Evolutionary conservation across 2,797 vertebrate species (phyloP), one percentile per base, ranked within the genome.

Genomic region (Carapus acus): DNA sequence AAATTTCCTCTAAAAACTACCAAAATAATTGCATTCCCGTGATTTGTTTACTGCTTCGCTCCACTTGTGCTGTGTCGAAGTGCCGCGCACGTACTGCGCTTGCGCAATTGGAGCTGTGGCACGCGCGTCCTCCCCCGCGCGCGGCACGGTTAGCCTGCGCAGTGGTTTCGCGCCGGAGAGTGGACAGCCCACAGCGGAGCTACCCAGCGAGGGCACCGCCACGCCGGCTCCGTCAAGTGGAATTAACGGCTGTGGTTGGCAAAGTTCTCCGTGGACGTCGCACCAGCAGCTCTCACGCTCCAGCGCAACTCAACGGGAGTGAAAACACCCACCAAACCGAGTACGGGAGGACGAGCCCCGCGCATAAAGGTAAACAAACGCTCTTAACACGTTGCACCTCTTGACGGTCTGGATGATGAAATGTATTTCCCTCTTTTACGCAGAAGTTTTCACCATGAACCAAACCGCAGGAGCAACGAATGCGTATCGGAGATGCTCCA

Each of bases 401-500:
- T 29, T 39, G 11, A 47, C 33, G n/a, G 14, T 40, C n/a, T n/a
- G n/a, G 24, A 42, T 45, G 6, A 13, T 36, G 23, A 31, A 22
- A 8, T 33, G 3, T 36, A 15, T 36, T 36, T 15, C 5, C n/a
- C 14, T 3, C 63, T 17, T 36, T 43, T 22, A 49, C 15, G n/a
- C 65, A 83, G 81, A 67, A 60, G 55, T 77, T 77, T 43, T 22
- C 65, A 61, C 46, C 78, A 98, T 98, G 95, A 97, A 98, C 74
- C 95, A 98, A 81, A 97, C 94, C 0, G 95, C 94, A 1, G 92
- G 93, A 52, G 92, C 88, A 54, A 88, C 88, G 20, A 95, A 97
- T 29, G 89, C 89, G 45, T 92, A 97, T 63, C 86, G 92, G 60
- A 89, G 92, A 60, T 96, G 94, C 69, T 71, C 90, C 67, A 97